These are phyloP conservation scores for Delichon dasypus DNA, from an alignment of 2,797 vertebrate species.

Conservation along the genomic window DNA sequence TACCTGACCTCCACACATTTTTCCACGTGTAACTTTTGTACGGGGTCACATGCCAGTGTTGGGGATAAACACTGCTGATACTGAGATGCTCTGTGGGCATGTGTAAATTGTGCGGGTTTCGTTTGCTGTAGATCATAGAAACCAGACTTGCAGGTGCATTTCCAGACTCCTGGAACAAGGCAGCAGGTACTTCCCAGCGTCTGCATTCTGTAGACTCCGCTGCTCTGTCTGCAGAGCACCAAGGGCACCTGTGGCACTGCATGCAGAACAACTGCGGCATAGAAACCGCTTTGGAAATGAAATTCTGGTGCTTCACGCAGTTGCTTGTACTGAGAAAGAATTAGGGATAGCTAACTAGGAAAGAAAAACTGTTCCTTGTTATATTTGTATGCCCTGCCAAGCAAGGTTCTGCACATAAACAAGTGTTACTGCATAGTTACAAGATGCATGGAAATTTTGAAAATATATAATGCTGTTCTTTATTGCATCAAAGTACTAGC, in stretches of 20 bases:
- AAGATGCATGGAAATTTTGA: neutral
- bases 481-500: neutral
- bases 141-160: neutral
- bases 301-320: neutral
- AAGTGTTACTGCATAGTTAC: neutral
- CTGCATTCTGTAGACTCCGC: neutral
- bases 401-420: neutral
- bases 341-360: neutral
- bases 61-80: neutral
- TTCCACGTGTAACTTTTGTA: accelerated
- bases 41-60: accelerated
- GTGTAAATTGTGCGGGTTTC: neutral
- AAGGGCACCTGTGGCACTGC: neutral
- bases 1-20: accelerated
- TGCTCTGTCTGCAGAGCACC: neutral
- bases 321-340: neutral
- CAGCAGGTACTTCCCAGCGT: neutral
- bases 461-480: neutral
- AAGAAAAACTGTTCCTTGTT: neutral
- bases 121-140: neutral
- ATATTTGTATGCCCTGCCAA: neutral
- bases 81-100: neutral
- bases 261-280: neutral
- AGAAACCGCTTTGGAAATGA: neutral
- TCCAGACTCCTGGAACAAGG: neutral